Conservation (phyloP, 2,113 vertebrate species). For the Odontesthes bonariensis region DNA sequence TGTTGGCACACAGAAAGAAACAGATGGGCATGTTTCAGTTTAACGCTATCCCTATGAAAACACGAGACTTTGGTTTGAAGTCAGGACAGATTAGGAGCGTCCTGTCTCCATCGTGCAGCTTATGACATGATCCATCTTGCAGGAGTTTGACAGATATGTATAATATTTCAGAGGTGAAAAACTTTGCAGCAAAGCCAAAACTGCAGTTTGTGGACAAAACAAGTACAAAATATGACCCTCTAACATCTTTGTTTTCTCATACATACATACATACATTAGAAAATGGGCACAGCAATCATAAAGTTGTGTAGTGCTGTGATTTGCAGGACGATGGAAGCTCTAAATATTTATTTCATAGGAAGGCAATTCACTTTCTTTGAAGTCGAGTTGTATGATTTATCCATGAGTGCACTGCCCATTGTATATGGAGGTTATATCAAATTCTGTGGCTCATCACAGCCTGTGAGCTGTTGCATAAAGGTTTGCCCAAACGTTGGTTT, state of each 20-base stretch:
- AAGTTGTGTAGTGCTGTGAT: neutral
- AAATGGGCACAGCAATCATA: neutral
- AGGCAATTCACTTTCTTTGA: too few relatives aligned
- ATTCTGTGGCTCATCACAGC: too few relatives aligned
- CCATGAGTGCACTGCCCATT: too few relatives aligned
- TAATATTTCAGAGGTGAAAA: slow-evolving; percentile 29
- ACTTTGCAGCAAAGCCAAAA: slow-evolving; percentile 3
- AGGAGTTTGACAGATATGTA: slow-evolving; percentile 43
- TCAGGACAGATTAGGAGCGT: slow-evolving; percentile 68
- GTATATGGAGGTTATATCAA: too few relatives aligned
- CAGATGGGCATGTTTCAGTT: slow-evolving; percentile 78
- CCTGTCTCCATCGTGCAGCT: slow-evolving; percentile 41
- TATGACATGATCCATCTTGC: slow-evolving; percentile 54
- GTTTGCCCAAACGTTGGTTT: too few relatives aligned
- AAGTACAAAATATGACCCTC: neutral
- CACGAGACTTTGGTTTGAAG: slow-evolving; percentile 70
- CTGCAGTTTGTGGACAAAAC: neutral
- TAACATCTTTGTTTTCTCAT: neutral
- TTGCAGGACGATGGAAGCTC: neutral
- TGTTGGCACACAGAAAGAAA: slow-evolving; percentile 72
- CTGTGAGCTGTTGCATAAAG: too few relatives aligned
- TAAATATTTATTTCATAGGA: neutral
- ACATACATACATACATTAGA: neutral
- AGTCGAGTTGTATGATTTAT: too few relatives aligned
- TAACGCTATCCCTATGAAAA: slow-evolving; percentile 77